Base-by-base conservation (phyloP, 1,140 invertebrate genomes). In the Teleopsis dalmanni region DNA sequence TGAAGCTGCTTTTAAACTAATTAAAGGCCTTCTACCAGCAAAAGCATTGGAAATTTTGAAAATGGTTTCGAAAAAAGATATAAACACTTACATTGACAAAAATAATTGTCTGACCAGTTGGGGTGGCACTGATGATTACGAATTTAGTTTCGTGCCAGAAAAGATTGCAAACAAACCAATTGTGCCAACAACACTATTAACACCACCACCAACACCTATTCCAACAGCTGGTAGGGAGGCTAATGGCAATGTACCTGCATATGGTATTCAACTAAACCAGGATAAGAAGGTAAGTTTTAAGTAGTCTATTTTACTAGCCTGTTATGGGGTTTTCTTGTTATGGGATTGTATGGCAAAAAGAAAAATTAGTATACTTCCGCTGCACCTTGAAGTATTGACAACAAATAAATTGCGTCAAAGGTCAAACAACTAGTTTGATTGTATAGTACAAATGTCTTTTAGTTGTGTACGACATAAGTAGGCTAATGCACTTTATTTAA, bases 11-110 rank as follows among this genome's bases (percentile, higher is more conserved):
- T 95, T 95, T 75, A 95, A 89, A 73, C 79, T 97, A 36, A 88
- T 97, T 33, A 96, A 95, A 73, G 77, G 81, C 0, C 83, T 90
- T 78, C 69, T 97, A 43, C 92, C 90, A 29, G 81, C 88, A 5
- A 89, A 93, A 69, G 91, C 88, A 27, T 82, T 93, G 22, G 83
- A 91, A 61, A 87, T 87, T 75, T 87, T 97, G 60, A 94, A 91
- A 70, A 89, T 92, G 75, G 77, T 93, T 2, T 83, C 80, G 51
- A 91, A 89, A 72, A 79, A 78, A 37, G 81, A 78, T 19, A 71
- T 96, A 33, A 83, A 81, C 51, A 83, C 88, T 27, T 90, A 77
- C 61, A 84, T 98, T 1, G 70, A 81, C 47, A 75, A 80, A 16
- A 83, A 87, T 54, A 81, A 91, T 57, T 78, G 84, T 18, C 73